Base-by-base conservation (phyloP, 1,140 invertebrate species). In the Drosophila kepulauana region DNA sequence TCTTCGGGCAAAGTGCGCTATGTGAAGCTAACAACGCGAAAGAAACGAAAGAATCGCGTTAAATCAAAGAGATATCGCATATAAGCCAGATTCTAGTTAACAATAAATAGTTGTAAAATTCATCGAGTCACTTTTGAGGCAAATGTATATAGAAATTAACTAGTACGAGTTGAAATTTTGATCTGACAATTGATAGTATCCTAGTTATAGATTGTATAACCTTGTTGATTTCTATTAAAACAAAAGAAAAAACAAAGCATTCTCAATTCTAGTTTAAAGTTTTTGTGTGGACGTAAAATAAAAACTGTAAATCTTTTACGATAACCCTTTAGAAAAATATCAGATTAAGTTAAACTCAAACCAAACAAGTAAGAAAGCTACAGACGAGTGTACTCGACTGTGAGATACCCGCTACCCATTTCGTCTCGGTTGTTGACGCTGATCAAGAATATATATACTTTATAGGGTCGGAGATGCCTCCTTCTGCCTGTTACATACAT, bases 41-140 rank as follows among this genome's bases (percentile, higher is more conserved):
- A 79, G 66, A 89, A 89, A 52, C 85, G 85, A 20, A 89, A 89
- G 20, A 89, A 89, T 85, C 75, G 79, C 25, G 77, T 85, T 15
- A 65, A 70, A 41, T 56, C 78, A 0, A 89, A 89, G 49, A 58
- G 78, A 64, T 84, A 89, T 79, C 85, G 85, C 8, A 35, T 61
- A n/a, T 43, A n/a, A 11, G 15, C 43, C 1, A 56, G n/a, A 1
- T 28, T 20, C 1, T 2, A 76, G 51, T 74, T 48, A 59, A 46
- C 52, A 11, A 28, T 16, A 16, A 49, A 11, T 58, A 56, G 41
- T 33, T 38, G 8, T 33, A 38, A 25, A 38, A 58, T 63, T 30
- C 8, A n/a, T 7, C 25, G 8, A 66, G 69, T 52, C 63, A 65
- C 15, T 63, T 25, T 7, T 64, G n/a, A 8, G 10, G 16, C 28